A percentile compares a stretch with the other conserved stretches of the same genome.
Evolutionary conservation across 2,797 vertebrate genomes (phyloP).

Genomic region (Harpagifer antarcticus): DNA sequence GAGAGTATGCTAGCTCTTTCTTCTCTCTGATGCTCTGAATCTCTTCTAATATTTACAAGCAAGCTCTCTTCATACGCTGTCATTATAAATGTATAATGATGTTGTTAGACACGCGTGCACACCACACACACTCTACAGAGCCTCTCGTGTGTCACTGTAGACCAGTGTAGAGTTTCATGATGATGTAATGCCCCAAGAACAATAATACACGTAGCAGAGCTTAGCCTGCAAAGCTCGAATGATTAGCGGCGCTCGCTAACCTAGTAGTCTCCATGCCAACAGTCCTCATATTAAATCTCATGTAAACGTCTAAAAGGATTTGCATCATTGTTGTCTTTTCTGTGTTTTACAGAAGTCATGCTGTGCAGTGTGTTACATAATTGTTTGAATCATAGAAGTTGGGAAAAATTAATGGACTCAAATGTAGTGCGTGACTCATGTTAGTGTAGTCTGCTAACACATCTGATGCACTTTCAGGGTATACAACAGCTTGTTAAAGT

Average conservation of each 20-base stretch:
- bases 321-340: conserved; percentile 7
- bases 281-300: conserved; percentile 7
- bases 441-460: background rate
- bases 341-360: background rate
- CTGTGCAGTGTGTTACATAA: background rate
- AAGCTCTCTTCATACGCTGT: background rate
- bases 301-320: conserved; percentile 27
- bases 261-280: conserved; percentile 4
- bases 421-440: background rate
- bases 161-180: conserved; percentile 34
- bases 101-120: conserved; percentile 11
- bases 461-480: background rate
- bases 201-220: conserved; percentile 14
- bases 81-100: conserved; percentile 36
- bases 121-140: background rate
- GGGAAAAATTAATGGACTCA: background rate
- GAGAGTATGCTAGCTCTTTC: conserved; percentile 2
- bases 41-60: background rate
- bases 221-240: background rate
- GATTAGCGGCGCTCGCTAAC: background rate
- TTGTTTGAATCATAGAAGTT: background rate
- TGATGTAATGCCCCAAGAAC: conserved; percentile 28
- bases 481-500: conserved; percentile 3
- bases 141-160: conserved; percentile 17
- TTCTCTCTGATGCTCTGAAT: background rate